These are phyloP conservation scores for Dryobates pubescens DNA, from an alignment of 2,797 vertebrate species.

Conservation along the genomic window DNA sequence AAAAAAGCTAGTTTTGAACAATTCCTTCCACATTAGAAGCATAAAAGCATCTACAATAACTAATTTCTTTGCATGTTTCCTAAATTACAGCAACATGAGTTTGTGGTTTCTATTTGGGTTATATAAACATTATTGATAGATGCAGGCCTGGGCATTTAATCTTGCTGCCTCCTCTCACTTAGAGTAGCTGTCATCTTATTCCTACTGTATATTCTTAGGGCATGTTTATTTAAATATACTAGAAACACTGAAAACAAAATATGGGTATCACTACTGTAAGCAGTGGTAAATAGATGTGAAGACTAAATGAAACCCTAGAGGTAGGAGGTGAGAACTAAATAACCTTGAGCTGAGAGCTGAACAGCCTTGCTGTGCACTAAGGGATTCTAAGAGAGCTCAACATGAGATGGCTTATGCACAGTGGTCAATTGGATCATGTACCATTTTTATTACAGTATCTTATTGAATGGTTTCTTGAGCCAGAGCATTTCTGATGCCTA, in stretches of 20 bases:
- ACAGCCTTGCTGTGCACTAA: background rate
- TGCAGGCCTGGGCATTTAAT: background rate
- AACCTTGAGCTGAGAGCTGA: background rate
- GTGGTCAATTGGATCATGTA: background rate
- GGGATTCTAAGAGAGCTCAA: background rate
- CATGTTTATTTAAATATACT: background rate
- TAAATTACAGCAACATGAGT: background rate
- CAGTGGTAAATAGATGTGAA: background rate
- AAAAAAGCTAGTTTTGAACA: background rate
- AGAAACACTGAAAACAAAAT: slow-evolving; percentile 13
- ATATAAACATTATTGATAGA: background rate
- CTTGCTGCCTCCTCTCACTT: background rate
- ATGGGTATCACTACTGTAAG: background rate
- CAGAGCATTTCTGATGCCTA: background rate
- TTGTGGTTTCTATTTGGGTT: background rate
- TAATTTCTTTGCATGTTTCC: background rate
- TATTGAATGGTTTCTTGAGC: background rate
- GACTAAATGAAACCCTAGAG: background rate
- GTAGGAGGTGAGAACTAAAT: background rate
- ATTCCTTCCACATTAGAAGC: background rate
- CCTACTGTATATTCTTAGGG: background rate
- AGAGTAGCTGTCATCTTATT: background rate
- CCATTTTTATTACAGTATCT: background rate
- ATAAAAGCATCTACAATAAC: background rate
- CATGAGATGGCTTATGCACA: fast-evolving